Evolutionary conservation across 2,888 invertebrate genomes (phyloP).

Genomic region (Theristus sp.): DNA sequence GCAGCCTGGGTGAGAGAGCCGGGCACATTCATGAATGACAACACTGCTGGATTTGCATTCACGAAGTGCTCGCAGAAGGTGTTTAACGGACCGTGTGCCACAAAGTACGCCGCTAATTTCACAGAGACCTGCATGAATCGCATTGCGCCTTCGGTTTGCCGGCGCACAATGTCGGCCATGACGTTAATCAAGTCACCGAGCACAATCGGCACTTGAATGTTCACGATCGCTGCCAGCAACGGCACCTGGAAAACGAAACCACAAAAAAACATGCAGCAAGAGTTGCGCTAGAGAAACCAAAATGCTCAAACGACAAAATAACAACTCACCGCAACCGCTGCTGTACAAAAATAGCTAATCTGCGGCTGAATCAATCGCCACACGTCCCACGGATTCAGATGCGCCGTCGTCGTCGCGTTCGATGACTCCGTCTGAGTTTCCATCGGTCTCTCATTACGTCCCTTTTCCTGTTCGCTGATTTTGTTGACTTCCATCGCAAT

Average conservation of each 20-base stretch:
- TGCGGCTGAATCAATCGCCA: not conserved
- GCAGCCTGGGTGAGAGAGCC: slow-evolving; percentile 51
- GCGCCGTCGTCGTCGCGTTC: no score
- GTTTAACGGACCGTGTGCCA: no score
- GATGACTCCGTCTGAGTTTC: no score
- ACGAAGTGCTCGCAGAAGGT: no score
- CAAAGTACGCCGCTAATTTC: not conserved
- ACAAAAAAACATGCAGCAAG: no score
- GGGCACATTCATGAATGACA: no score
- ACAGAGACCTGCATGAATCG: not conserved
- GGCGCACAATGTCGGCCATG: not conserved
- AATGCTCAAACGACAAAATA: not conserved
- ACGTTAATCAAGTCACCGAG: not conserved
- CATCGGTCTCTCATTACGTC: no score
- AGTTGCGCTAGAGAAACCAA: not conserved
- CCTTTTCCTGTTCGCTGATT: no score
- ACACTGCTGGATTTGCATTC: no score
- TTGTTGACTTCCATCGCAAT: no score
- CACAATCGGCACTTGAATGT: not conserved
- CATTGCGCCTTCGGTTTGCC: no score
- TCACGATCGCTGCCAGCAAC: not conserved
- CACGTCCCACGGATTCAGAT: not conserved
- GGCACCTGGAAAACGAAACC: not conserved
- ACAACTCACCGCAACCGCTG: not conserved
- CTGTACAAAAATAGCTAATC: not conserved